Percentiles rank a stretch among this genome's conserved stretches.
phyloP scores from a whole-genome alignment of 2,113 vertebrate genomes.

The Sinocyclocheilus maitianheensis region DNA sequence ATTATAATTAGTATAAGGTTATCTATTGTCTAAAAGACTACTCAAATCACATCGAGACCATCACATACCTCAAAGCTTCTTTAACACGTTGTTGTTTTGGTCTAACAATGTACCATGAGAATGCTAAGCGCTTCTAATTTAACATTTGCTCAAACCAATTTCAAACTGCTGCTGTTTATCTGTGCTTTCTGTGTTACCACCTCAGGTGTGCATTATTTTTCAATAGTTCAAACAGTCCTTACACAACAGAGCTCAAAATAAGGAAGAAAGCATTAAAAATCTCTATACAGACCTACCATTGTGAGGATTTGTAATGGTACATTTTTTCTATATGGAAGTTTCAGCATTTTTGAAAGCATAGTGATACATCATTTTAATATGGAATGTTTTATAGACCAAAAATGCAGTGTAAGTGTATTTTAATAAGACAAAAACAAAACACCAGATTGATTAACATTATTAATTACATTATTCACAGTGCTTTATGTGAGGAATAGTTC shows the following conservation, averaged over 20 bases:
- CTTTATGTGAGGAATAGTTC: background rate
- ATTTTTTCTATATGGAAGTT: background rate
- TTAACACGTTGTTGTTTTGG: background rate
- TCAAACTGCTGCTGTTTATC: background rate
- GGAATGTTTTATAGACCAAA: background rate
- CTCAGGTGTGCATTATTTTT: background rate
- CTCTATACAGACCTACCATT: background rate
- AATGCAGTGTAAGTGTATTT: background rate
- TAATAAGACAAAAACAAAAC: background rate
- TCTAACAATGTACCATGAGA: background rate
- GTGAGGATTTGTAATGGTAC: background rate
- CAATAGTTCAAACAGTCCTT: conserved; percentile 6
- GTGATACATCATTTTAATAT: background rate
- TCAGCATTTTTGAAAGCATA: background rate
- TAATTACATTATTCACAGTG: background rate
- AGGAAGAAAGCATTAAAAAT: background rate
- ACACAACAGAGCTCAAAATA: background rate
- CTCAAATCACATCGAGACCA: background rate
- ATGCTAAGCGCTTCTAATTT: background rate
- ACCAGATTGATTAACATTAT: background rate
- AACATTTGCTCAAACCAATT: conserved; percentile 6
- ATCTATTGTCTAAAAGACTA: background rate
- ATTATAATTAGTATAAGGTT: background rate
- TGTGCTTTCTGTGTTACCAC: background rate
- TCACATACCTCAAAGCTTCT: background rate